Evolutionary conservation across 2,113 vertebrate genomes (phyloP), one percentile per base, ranked within the genome.

Genomic region (Chaenogobius annularis): DNA sequence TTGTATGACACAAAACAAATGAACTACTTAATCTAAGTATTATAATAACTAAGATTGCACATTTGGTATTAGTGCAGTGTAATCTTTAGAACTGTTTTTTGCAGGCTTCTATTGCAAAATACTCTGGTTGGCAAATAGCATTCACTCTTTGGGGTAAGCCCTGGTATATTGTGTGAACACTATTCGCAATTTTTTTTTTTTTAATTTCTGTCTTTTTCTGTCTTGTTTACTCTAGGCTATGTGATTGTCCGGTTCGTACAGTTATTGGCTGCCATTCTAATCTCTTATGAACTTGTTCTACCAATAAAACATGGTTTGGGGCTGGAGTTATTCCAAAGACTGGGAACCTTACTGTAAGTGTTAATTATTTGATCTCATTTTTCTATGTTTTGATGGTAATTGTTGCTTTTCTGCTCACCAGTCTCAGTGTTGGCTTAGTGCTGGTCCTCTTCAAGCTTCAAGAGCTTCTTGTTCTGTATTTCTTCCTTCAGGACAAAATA

Each of bases 81-180:
- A 56, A 56, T 58, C 10, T 14, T 22, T 26, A 14, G 13, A 20
- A 55, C 0, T n/a, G 50, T 77, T 14, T 76, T 77, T 66, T 10
- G 26, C 88, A 97, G 96, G 95, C 92, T 58, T 93, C 95, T 59
- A 95, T 96, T 67, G 92, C 95, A 72, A 94, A 95, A 84, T 97
- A 97, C 85, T 95, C 95, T 1, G 95, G 96, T 19, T 97, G 95
- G 95, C 96, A 97, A 68, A 95, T 97, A 55, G 95, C 94, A 0
- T 96, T 95, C 59, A 94, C 95, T 13, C 80, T 97, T 12, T 97
- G 96, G 96, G 96, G 95, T 96, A 93, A 90, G 94, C n/a, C 20
- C 46, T 20, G 5, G 58, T 35, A 9, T 61, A 31, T 17, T 35
- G 12, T 58, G 12, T 26, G 50, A 7, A 0, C 22, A 7, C 12